These are phyloP conservation scores for Anabas testudineus DNA, from an alignment of 2,797 vertebrate genomes.

Conservation along the genomic window DNA sequence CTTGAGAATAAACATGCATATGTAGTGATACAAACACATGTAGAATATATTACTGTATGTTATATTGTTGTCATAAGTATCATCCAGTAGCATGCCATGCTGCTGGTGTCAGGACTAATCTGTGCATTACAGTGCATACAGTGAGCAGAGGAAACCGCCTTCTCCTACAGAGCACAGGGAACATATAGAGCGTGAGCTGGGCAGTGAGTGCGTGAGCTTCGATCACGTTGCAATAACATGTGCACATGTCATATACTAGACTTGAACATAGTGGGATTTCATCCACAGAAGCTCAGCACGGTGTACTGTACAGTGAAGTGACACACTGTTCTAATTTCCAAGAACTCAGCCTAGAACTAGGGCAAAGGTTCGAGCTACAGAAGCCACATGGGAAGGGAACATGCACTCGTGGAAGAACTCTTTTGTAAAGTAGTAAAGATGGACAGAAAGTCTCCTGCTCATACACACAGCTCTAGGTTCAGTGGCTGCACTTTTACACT, in stretches of 20 bases:
- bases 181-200: not conserved
- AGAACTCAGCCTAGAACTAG: constrained; percentile 57
- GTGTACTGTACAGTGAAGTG: constrained; percentile 3
- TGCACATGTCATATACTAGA: constrained; percentile 36
- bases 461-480: not conserved
- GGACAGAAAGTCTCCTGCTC: not conserved
- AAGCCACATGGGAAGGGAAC: not conserved
- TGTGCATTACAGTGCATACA: constrained; percentile 3
- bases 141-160: constrained; percentile 10
- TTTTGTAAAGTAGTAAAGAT: not conserved
- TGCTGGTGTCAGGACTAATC: not conserved
- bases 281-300: constrained; percentile 9
- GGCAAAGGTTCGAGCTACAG: constrained; percentile 62
- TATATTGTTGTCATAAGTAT: not conserved
- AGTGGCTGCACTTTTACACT: not conserved
- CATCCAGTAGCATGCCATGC: not conserved
- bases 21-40: not conserved
- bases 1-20: too few relatives aligned
- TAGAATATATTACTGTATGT: not conserved
- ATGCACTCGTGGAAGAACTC: not conserved
- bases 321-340: constrained; percentile 42
- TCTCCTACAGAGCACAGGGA: constrained; percentile 6
- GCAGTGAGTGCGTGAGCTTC: constrained; percentile 9
- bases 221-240: constrained; percentile 59
- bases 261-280: not conserved